These are phyloP conservation scores for Aratinga solstitialis DNA, from an alignment of 2,797 vertebrate genomes.

Conservation along the genomic window DNA sequence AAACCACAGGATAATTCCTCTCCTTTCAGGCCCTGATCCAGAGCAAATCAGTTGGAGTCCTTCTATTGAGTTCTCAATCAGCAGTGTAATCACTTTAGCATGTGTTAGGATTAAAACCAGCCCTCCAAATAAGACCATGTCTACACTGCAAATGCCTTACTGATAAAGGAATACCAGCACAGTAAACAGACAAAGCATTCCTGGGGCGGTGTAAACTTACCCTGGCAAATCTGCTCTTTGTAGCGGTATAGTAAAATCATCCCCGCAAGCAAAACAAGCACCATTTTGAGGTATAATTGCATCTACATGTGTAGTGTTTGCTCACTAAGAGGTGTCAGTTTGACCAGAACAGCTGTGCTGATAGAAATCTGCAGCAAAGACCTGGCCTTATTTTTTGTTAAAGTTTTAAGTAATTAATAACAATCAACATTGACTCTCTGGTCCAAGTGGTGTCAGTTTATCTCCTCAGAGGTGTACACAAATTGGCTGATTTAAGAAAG, in stretches of 20 bases:
- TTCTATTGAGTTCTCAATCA: constrained; percentile 72
- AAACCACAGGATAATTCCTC: constrained; percentile 66
- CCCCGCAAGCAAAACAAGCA: constrained; percentile 67
- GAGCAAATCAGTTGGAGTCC: constrained; percentile 69
- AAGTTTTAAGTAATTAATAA: constrained; percentile 50
- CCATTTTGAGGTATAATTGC: constrained; percentile 70
- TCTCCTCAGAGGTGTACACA: constrained; percentile 29
- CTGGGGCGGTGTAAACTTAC: constrained; percentile 69
- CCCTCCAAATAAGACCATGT: constrained; percentile 69
- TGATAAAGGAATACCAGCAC: constrained; percentile 72
- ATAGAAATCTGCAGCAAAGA: constrained; percentile 56
- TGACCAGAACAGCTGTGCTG: constrained; percentile 69
- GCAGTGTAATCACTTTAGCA: constrained; percentile 72
- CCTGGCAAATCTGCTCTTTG: constrained; percentile 70
- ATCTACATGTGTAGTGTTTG: constrained; percentile 72
- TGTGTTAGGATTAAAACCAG: constrained; percentile 74
- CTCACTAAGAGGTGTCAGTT: constrained; percentile 69
- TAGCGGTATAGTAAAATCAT: constrained; percentile 70
- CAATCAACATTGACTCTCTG: constrained; percentile 18
- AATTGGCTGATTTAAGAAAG: constrained; percentile 31
- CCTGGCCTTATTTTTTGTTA: background rate
- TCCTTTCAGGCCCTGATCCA: constrained; percentile 68
- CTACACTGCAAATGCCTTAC: constrained; percentile 70
- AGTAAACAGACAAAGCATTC: constrained; percentile 73
- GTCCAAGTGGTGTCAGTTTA: constrained; percentile 42